Evolutionary conservation across 2,888 invertebrate species (phyloP).

Genomic region (Meiosimyza platycephala): DNA sequence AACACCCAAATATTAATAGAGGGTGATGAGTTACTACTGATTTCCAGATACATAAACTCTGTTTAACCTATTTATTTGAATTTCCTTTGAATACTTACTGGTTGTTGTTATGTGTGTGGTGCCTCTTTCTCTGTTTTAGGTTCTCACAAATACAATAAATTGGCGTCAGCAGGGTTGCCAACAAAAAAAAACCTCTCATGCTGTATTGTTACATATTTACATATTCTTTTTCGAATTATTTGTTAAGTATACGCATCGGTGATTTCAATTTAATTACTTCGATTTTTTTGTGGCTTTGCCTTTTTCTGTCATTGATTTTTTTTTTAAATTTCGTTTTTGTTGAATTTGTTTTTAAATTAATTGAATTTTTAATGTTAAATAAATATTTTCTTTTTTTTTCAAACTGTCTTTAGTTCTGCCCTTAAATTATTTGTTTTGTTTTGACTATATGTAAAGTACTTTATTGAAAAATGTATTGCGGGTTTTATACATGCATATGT

Average conservation of each 20-base stretch:
- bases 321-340: constrained; percentile 35
- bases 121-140: not conserved
- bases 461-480: too few species aligned
- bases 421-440: too few species aligned
- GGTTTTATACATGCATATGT: too few species aligned
- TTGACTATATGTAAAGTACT: too few species aligned
- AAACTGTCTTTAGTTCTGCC: too few species aligned
- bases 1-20: too few species aligned
- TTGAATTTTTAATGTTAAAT: too few species aligned
- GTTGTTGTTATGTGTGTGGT: constrained; percentile 17
- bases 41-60: constrained; percentile 28
- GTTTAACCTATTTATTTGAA: constrained; percentile 41
- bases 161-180: constrained; percentile 32
- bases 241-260: constrained; percentile 64
- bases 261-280: constrained; percentile 59
- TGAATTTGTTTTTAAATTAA: constrained; percentile 41
- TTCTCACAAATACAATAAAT: not conserved
- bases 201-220: not conserved
- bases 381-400: too few species aligned
- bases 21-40: too few species aligned
- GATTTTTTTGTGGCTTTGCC: constrained; percentile 43
- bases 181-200: constrained; percentile 7
- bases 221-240: constrained; percentile 46
- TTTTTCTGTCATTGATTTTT: constrained; percentile 38
- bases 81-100: constrained; percentile 38